Evolutionary conservation across 2,113 vertebrate genomes (phyloP).

Genomic region (Pterocles gutturalis): DNA sequence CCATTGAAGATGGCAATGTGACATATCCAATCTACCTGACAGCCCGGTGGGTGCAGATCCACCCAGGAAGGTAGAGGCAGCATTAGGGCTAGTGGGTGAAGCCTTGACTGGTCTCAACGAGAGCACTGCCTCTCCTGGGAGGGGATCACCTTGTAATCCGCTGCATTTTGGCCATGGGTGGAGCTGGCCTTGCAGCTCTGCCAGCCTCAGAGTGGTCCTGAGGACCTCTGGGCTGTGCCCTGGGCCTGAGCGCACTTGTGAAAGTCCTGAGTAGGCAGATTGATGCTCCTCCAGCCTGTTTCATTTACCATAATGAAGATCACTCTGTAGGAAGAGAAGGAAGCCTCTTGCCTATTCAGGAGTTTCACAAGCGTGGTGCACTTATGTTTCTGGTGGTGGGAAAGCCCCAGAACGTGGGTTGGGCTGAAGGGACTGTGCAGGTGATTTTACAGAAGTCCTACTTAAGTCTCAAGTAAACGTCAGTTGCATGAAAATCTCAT

Average conservation of each 20-base stretch:
- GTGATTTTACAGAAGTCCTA: conserved; percentile 12
- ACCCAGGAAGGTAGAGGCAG: not conserved
- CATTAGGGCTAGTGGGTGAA: not conserved
- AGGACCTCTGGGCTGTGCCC: not conserved
- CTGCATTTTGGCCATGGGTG: not conserved
- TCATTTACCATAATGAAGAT: conserved; percentile 9
- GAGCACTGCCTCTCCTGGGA: not conserved
- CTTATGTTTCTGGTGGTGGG: conserved; percentile 17
- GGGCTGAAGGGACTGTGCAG: not conserved
- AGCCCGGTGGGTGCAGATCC: accelerated
- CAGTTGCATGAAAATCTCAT: not conserved
- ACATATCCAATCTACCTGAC: not conserved
- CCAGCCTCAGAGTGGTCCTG: not conserved
- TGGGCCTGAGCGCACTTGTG: not conserved
- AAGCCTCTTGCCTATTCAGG: conserved; percentile 47
- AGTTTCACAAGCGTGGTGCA: conserved; percentile 47
- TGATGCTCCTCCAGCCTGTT: not conserved
- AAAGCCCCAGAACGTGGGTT: conserved; percentile 24
- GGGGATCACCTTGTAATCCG: not conserved
- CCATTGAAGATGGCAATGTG: not conserved
- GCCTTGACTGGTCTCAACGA: not conserved
- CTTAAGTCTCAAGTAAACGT: not conserved
- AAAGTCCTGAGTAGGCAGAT: conserved; percentile 44
- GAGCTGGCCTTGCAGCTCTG: not conserved
- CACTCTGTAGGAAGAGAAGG: conserved; percentile 14